phyloP scores from a whole-genome alignment of 1,140 invertebrate species.

The Leucophenga varia region DNA sequence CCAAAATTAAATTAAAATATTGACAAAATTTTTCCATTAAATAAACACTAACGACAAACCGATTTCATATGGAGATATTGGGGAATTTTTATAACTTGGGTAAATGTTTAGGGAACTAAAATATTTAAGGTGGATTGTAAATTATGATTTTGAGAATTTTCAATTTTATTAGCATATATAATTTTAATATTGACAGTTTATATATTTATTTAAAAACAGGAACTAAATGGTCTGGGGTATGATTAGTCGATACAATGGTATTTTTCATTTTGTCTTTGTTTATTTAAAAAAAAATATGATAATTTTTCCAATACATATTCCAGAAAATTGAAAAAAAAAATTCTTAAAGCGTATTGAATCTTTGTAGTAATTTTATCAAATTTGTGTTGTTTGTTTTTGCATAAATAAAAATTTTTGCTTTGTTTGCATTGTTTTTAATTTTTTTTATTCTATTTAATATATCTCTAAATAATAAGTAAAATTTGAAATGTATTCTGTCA shows the following conservation, averaged over 20 bases:
- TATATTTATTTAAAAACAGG: background rate
- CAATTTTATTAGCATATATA: background rate
- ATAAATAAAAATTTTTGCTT: background rate
- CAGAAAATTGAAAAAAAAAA: background rate
- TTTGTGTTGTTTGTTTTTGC: background rate
- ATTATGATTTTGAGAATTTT: background rate
- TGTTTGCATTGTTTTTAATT: too few relatives aligned
- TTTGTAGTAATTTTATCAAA: background rate
- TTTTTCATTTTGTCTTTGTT: too few relatives aligned
- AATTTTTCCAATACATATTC: background rate
- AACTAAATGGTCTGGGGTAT: background rate
- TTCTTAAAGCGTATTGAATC: background rate
- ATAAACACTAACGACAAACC: background rate
- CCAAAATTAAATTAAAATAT: background rate
- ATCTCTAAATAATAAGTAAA: too few relatives aligned
- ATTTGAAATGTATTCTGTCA: too few relatives aligned
- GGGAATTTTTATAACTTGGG: background rate
- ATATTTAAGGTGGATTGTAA: background rate
- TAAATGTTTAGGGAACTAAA: background rate
- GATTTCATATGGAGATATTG: background rate
- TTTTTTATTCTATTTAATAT: too few relatives aligned
- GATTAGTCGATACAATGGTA: background rate
- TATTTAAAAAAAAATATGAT: background rate
- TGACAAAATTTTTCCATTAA: background rate
- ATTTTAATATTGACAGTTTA: background rate